These are phyloP conservation scores for Elysia crispata DNA, from an alignment of 2,888 invertebrate genomes.

Conservation along the genomic window DNA sequence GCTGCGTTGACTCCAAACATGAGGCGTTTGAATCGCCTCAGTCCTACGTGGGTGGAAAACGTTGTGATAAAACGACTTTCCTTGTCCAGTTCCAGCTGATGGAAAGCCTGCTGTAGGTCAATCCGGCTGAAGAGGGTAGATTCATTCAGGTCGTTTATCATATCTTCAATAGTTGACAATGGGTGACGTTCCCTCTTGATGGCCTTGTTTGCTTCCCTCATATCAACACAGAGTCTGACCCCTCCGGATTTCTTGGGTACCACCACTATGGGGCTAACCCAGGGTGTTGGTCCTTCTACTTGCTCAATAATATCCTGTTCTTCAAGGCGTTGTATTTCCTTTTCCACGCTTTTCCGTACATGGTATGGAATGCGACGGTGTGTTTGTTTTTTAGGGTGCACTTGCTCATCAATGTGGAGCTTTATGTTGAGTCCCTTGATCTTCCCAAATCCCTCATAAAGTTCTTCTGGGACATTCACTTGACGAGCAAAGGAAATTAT, in stretches of 20 bases:
- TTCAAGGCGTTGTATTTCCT: slow-evolving; percentile 53
- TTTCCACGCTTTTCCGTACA: slow-evolving; percentile 49
- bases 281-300: slow-evolving; percentile 56
- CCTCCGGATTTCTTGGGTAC: slow-evolving; percentile 54
- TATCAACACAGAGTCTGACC: slow-evolving; percentile 51
- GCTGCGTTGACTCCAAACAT: slow-evolving; percentile 72
- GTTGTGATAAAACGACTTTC: slow-evolving; percentile 61
- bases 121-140: slow-evolving; percentile 56
- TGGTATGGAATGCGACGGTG: slow-evolving; percentile 49
- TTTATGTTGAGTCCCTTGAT: slow-evolving; percentile 35
- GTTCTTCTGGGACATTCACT: no score
- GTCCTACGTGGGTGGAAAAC: slow-evolving; percentile 58
- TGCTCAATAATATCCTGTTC: slow-evolving; percentile 56
- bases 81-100: slow-evolving; percentile 56
- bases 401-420: slow-evolving; percentile 52
- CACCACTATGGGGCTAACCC: slow-evolving; percentile 55
- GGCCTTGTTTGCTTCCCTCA: slow-evolving; percentile 58
- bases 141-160: slow-evolving; percentile 57
- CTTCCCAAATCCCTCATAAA: not conserved
- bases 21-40: slow-evolving; percentile 56
- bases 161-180: slow-evolving; percentile 50
- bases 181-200: slow-evolving; percentile 55
- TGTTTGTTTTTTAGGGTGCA: slow-evolving; percentile 52
- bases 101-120: slow-evolving; percentile 57
- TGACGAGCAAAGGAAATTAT: no score